Evolutionary conservation across 2,797 vertebrate species (phyloP).

Genomic region (Acanthurus tractus): DNA sequence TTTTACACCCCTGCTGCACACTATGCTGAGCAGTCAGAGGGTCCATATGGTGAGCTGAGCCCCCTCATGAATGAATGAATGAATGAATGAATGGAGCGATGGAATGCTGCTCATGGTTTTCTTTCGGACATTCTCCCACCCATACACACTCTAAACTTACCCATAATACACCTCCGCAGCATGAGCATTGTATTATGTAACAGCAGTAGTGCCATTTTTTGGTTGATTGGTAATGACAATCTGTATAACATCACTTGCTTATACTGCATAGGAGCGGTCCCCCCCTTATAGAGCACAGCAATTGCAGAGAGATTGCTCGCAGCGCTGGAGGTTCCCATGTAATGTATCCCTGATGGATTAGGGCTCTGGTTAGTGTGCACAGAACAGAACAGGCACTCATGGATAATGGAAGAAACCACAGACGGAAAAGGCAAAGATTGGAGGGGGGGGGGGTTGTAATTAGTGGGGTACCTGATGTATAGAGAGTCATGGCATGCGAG

Average conservation of each 20-base stretch:
- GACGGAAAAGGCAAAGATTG: slow-evolving; percentile 67
- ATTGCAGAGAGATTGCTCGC: slow-evolving; percentile 56
- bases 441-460: slow-evolving; percentile 62
- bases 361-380: slow-evolving; percentile 73
- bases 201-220: slow-evolving; percentile 34
- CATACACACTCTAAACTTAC: slow-evolving; percentile 32
- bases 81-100: slow-evolving; percentile 70
- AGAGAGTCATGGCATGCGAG: slow-evolving; percentile 71
- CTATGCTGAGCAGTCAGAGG: slow-evolving; percentile 45
- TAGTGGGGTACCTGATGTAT: slow-evolving; percentile 80
- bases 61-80: slow-evolving; percentile 62
- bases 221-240: slow-evolving; percentile 61
- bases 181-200: slow-evolving; percentile 51
- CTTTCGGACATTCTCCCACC: slow-evolving; percentile 50
- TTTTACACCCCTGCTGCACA: slow-evolving; percentile 24
- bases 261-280: slow-evolving; percentile 51
- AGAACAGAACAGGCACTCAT: slow-evolving; percentile 74
- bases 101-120: slow-evolving; percentile 74
- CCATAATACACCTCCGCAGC: slow-evolving; percentile 22
- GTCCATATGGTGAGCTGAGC: slow-evolving; percentile 66
- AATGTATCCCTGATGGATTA: slow-evolving; percentile 82
- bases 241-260: slow-evolving; percentile 69
- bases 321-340: slow-evolving; percentile 66
- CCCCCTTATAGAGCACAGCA: slow-evolving; percentile 49
- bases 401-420: slow-evolving; percentile 79